Evolutionary conservation across 2,113 vertebrate species (phyloP), one percentile per base, ranked within the genome.

Genomic region (Callipepla californica): DNA sequence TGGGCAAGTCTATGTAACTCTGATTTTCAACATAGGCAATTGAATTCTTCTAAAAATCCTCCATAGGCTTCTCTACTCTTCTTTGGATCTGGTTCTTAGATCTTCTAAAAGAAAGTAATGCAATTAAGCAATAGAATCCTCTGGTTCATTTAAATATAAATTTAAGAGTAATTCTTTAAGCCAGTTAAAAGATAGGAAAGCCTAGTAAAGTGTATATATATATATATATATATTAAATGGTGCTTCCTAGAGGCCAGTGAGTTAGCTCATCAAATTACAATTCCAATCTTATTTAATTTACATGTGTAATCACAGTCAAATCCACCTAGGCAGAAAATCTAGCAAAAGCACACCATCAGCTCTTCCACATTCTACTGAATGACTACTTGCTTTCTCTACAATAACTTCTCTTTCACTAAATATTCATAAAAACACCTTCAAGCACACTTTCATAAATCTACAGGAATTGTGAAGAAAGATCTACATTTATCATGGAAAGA

Each of bases 51-150:
- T 34, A 44, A 85, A 93, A 85, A 32, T 61, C 17, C 3, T 76
- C 28, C 26, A 74, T 69, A 51, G 28, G 18, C 5, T 70, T 76
- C 17, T 79, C 8, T 79, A 9, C 25, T 77, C 1, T 1, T 50
- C 74, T 45, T 22, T 7, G 0, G 3, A 0, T 12, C 30, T 58
- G 0, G 0, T 28, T 28, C 42, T 57, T 28, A 44, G 9, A 18
- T 22, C 40, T 65, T 80, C 2, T 57, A 45, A 63, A 93, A 63
- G 38, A 78, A 81, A 80, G 38, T n/a, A 32, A 69, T 40, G 20
- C 5, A 47, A 48, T 48, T 50, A 53, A n/a, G 32, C 17, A 85
- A 30, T 30, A 85, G 16, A 13, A 44, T 48, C 36, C 63, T 82
- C 58, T 75, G 23, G 13, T 53, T 87, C 36, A 53, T 85, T 94